Conservation (phyloP, 2,888 invertebrate genomes). For the Pristionchus exspectatus region DNA sequence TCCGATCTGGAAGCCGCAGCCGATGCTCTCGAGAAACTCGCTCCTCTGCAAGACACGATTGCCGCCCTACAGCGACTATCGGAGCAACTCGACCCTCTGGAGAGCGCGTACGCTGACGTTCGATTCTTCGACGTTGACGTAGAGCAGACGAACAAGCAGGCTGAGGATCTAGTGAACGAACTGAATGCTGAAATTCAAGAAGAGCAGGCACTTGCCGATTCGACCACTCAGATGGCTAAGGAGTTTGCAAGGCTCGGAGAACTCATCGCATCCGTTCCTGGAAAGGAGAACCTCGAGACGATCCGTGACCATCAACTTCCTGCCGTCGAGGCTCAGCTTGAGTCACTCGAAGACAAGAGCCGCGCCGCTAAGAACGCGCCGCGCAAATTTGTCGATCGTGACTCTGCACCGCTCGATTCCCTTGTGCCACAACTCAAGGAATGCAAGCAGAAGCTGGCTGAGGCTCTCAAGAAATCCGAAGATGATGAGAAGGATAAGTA, state of each 20-base stretch:
- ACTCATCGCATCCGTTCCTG: conserved; percentile 49
- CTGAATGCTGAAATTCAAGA: conserved; percentile 28
- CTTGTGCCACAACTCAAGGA: conserved; percentile 10
- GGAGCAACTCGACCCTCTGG: conserved; percentile 62
- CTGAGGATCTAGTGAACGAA: conserved; percentile 58
- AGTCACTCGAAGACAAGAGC: conserved; percentile 45
- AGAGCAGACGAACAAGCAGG: conserved; percentile 68
- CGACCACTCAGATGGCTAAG: conserved; percentile 62
- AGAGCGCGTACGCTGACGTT: conserved; percentile 67
- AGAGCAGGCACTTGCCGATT: conserved; percentile 62
- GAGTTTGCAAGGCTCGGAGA: conserved; percentile 59
- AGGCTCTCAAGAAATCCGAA: conserved; percentile 41
- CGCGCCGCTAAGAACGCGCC: conserved; percentile 50
- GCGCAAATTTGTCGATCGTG: conserved; percentile 41
- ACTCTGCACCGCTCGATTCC: conserved; percentile 1
- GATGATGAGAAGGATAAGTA: conserved; percentile 52
- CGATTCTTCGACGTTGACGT: conserved; percentile 72
- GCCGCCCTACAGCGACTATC: conserved; percentile 62
- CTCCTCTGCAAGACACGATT: conserved; percentile 60
- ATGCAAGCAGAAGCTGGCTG: conserved; percentile 29
- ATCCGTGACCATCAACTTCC: conserved; percentile 48
- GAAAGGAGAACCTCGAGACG: conserved; percentile 45
- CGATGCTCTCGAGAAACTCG: conserved; percentile 58
- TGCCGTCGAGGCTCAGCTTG: conserved; percentile 36
- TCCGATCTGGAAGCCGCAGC: conserved; percentile 58